Evolutionary conservation across 1,140 invertebrate species (phyloP).

Genomic region (Ostrea edulis): DNA sequence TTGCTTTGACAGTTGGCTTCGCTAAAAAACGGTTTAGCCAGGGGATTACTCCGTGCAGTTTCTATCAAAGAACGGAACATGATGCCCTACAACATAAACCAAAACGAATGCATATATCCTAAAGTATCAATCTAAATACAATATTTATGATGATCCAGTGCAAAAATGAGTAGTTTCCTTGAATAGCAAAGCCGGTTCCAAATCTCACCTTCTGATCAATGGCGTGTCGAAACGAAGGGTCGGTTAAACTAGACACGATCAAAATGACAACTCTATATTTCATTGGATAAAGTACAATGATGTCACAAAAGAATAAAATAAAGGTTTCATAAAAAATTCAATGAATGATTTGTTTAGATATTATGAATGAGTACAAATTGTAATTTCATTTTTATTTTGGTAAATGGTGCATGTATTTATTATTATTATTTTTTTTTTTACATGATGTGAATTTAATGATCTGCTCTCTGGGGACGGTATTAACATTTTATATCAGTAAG

Average conservation of each 20-base stretch:
- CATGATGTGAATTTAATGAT: no score
- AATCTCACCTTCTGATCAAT: slow-evolving; percentile 32
- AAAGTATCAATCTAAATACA: background rate
- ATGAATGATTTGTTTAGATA: background rate
- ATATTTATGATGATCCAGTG: background rate
- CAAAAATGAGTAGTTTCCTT: background rate
- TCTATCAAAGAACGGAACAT: slow-evolving; percentile 42
- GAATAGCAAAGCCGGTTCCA: slow-evolving; percentile 30
- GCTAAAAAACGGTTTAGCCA: slow-evolving; percentile 41
- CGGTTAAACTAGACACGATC: slow-evolving; percentile 10
- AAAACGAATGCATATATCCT: background rate
- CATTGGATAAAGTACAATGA: slow-evolving; percentile 33
- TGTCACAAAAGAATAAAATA: background rate
- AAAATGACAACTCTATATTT: background rate
- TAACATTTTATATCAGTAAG: no score
- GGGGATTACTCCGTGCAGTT: slow-evolving; percentile 40
- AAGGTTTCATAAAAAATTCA: background rate
- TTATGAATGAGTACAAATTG: background rate
- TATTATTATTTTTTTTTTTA: no score
- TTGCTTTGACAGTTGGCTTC: slow-evolving; percentile 47
- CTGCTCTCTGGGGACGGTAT: no score
- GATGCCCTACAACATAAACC: background rate
- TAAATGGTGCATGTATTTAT: no score
- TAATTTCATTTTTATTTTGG: no score
- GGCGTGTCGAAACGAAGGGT: slow-evolving; percentile 44